These are phyloP conservation scores for Sphaeridia pumilis DNA, from an alignment of 2,888 invertebrate genomes.

Conservation along the genomic window DNA sequence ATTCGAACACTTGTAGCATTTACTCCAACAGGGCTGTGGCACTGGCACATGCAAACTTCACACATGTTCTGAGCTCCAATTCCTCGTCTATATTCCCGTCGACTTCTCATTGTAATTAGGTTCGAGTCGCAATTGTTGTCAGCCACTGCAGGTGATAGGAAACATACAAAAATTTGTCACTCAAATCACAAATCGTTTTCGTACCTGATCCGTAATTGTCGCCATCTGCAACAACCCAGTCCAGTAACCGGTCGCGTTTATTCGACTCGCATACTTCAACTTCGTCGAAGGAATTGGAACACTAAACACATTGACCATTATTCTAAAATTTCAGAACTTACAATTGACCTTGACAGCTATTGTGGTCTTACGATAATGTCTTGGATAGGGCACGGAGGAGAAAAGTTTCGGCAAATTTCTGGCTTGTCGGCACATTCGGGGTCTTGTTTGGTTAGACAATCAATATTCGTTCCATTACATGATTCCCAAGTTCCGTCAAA, in stretches of 20 bases:
- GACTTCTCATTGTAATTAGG: not conserved
- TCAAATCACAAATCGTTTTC: not conserved
- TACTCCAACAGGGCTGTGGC: slow-evolving; percentile 5
- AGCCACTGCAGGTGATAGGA: not conserved
- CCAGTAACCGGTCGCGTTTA: not conserved
- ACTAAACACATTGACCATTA: not conserved
- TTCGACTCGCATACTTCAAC: not conserved
- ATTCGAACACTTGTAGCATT: slow-evolving; percentile 3
- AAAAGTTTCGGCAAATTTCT: slow-evolving; percentile 6
- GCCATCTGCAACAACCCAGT: slow-evolving; percentile 2
- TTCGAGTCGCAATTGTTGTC: not conserved
- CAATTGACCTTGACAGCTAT: not conserved
- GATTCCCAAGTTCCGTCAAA: slow-evolving; percentile 14
- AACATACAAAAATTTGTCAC: not conserved
- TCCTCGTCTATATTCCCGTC: too few relatives aligned
- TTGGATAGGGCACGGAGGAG: slow-evolving; percentile 14
- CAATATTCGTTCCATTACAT: slow-evolving; percentile 11
- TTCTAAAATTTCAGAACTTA: not conserved
- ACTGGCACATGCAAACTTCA: slow-evolving; percentile 1
- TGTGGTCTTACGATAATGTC: slow-evolving; percentile 9
- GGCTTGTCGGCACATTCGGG: slow-evolving; percentile 8
- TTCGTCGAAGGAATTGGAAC: slow-evolving; percentile 5
- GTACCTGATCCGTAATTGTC: slow-evolving; percentile 9
- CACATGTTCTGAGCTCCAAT: not conserved
- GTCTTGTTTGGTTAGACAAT: slow-evolving; percentile 14